Percentiles rank a stretch among this genome's conserved stretches.
Conservation (phyloP, 2,113 vertebrate species). For the Grantiella picta region DNA sequence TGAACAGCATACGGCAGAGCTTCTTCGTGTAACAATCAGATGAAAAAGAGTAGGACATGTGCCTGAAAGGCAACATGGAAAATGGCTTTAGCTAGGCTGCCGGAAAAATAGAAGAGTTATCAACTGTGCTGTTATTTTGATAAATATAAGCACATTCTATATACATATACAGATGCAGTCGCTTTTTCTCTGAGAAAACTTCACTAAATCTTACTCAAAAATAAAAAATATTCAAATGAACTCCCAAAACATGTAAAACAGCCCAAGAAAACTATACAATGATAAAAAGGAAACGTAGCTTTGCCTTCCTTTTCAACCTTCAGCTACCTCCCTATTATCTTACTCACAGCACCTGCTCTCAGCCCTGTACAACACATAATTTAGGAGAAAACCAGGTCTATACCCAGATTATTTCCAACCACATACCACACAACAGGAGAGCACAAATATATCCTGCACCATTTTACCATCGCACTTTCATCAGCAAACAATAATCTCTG, state of each 20-base stretch:
- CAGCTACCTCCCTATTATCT: not conserved
- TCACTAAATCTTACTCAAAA: not conserved
- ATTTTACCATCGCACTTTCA: not conserved
- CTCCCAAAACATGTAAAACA: not conserved
- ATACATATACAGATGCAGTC: rapidly evolving
- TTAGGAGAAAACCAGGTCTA: not conserved
- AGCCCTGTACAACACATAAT: not conserved
- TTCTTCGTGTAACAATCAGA: not conserved
- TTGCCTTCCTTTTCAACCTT: not conserved
- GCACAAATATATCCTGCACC: not conserved
- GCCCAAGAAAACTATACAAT: not conserved
- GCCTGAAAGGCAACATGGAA: not conserved
- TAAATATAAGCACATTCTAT: not conserved
- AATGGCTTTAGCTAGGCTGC: not conserved
- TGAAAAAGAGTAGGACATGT: not conserved
- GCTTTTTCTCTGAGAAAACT: not conserved
- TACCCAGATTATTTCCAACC: not conserved
- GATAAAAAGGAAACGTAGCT: not conserved
- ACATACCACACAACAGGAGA: not conserved
- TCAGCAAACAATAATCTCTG: not conserved
- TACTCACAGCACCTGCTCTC: not conserved
- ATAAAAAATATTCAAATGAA: not conserved
- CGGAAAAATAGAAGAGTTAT: not conserved
- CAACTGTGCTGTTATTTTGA: not conserved
- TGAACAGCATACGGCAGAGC: not conserved